Evolutionary conservation across 2,797 vertebrate species (phyloP).

Genomic region (Brotula barbata): DNA sequence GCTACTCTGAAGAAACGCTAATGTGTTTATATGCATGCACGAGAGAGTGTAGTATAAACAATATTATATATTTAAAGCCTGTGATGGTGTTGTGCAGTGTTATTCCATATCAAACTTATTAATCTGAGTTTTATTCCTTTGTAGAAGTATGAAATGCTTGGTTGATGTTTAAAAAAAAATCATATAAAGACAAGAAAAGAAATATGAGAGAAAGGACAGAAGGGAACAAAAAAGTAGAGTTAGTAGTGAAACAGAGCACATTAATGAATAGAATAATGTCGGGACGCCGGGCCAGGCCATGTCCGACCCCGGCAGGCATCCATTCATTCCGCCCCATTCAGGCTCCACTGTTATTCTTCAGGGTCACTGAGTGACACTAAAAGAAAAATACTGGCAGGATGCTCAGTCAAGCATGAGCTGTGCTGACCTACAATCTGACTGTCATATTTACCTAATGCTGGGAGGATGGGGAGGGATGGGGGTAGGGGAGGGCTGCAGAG

Average conservation of each 20-base stretch:
- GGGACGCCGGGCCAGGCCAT: constrained; percentile 29
- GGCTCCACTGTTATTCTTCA: constrained; percentile 70
- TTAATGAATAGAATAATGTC: constrained; percentile 62
- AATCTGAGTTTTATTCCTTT: neutral
- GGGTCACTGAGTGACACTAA: constrained; percentile 71
- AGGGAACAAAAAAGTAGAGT: constrained; percentile 15
- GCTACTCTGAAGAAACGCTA: too few species aligned
- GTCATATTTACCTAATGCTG: constrained; percentile 67
- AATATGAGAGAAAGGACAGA: constrained; percentile 3
- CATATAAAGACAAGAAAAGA: constrained; percentile 21
- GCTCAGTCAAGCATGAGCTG: constrained; percentile 70
- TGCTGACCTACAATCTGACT: constrained; percentile 77
- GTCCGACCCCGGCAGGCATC: constrained; percentile 53
- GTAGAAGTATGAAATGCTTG: constrained; percentile 12
- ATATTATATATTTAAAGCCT: too few species aligned
- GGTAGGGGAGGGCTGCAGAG: constrained; percentile 5
- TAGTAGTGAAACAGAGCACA: constrained; percentile 26
- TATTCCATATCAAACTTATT: too few species aligned
- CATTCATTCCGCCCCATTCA: constrained; percentile 51
- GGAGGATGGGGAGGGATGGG: constrained; percentile 15
- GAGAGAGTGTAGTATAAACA: too few species aligned
- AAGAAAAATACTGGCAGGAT: constrained; percentile 70
- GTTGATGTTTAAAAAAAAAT: constrained; percentile 27
- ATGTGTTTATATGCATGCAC: too few species aligned
- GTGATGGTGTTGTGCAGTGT: too few species aligned